phyloP scores from a whole-genome alignment of 2,113 vertebrate species.

The Tachysurus vachellii region DNA sequence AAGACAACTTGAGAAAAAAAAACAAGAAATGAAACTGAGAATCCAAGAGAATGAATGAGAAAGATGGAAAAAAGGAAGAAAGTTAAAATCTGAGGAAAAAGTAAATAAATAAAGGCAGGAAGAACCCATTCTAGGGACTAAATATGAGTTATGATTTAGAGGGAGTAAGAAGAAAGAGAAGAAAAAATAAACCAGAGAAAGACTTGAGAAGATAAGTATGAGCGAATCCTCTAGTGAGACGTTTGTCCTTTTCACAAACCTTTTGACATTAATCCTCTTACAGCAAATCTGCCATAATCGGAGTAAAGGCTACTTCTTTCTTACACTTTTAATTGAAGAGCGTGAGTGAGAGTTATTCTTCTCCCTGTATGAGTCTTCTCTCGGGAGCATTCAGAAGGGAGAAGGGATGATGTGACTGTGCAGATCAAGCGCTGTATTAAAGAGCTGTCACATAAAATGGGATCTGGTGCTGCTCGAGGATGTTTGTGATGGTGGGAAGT shows the following conservation, averaged over 20 bases:
- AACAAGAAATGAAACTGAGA: not conserved
- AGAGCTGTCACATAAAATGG: conserved; percentile 58
- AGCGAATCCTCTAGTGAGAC: not conserved
- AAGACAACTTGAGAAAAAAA: not conserved
- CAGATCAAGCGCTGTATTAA: conserved; percentile 49
- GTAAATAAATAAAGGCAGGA: not conserved
- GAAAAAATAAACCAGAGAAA: not conserved
- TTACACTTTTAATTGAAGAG: conserved; percentile 25
- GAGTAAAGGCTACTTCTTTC: not conserved
- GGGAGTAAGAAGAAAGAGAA: not conserved
- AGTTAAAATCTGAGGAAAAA: not conserved
- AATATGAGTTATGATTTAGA: not conserved
- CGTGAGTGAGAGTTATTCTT: not conserved
- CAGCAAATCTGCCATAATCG: conserved; percentile 18
- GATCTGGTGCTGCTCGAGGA: conserved; percentile 43
- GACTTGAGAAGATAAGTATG: not conserved
- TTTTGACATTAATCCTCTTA: conserved; percentile 1
- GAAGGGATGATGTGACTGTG: conserved; percentile 32
- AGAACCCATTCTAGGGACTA: not conserved
- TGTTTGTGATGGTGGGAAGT: conserved; percentile 49
- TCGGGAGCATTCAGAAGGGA: conserved; percentile 34
- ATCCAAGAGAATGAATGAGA: not conserved
- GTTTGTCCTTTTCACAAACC: not conserved
- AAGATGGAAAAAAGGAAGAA: not conserved
- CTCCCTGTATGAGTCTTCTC: conserved; percentile 45